Conservation (phyloP, 2,113 vertebrate genomes). For the Columba livia region DNA sequence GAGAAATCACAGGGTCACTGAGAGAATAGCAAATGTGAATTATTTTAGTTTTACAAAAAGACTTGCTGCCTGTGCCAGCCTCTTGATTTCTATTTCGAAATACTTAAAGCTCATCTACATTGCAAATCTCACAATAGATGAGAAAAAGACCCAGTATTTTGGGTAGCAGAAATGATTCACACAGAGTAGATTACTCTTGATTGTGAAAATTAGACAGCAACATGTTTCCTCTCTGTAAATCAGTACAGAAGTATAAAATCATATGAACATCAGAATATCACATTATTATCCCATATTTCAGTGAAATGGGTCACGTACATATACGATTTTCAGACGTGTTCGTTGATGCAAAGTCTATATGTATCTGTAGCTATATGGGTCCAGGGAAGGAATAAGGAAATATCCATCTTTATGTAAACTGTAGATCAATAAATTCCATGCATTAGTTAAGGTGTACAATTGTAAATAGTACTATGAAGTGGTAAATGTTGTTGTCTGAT, state of each 20-base stretch:
- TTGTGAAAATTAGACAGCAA: neutral
- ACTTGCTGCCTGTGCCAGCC: neutral
- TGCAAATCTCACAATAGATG: neutral
- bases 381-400: neutral
- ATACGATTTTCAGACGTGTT: neutral
- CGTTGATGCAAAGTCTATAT: neutral
- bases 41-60: constrained; percentile 38
- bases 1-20: neutral
- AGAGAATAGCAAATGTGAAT: constrained; percentile 2
- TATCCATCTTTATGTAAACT: neutral
- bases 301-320: neutral
- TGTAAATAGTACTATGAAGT: neutral
- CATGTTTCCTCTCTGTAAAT: neutral
- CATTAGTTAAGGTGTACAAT: neutral
- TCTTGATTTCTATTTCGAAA: constrained; percentile 18
- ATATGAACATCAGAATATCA: neutral
- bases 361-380: neutral
- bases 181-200: neutral
- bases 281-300: neutral
- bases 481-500: neutral
- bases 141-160: neutral
- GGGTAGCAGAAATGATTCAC: neutral
- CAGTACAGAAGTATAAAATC: neutral
- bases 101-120: neutral
- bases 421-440: neutral